Evolutionary conservation across 2,113 vertebrate genomes (phyloP), one percentile per base, ranked within the genome.

Genomic region (Rutilus rutilus): DNA sequence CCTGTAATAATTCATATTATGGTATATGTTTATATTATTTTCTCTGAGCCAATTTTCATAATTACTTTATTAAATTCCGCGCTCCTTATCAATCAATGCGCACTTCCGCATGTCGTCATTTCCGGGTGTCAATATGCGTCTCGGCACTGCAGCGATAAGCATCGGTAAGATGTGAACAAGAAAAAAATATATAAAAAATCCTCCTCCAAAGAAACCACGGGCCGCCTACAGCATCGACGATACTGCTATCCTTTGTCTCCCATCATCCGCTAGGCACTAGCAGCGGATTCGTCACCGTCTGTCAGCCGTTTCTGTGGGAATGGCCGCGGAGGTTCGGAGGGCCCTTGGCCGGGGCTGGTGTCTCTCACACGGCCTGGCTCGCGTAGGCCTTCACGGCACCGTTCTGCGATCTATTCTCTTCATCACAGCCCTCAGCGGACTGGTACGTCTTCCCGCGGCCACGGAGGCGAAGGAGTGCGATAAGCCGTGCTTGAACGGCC

Each of bases 401-500:
- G 60, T 76, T 60, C 87, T 80, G 50, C 88, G 80, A 83, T 91
- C 87, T 88, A 86, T 91, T 83, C 90, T 92, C 47, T 90, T 93
- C 78, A 89, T 95, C 5, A 88, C 88, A 45, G 91, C 85, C 0
- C 27, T 89, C 82, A 92, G 88, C 50, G 89, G 89, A 8, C 92
- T 95, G 8, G 75, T 92, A 30, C 94, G 89, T n/a, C 91, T 95
- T 80, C 92, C 94, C 4, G 89, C 90, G 8, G 33, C 82, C 85
- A 89, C 90, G 73, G 94, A 95, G 91, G 95, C 91, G 79, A 97
- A 97, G 93, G 97, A 98, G 83, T 98, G 97, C 93, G 97, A 97
- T 90, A 97, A 97, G 80, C 95, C 95, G 30, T 99, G 97, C 86
- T 92, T 97, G 93, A 97, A 97, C 93, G 97, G 97, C 17, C 95